Evolutionary conservation across 2,797 vertebrate genomes (phyloP), one percentile per base, ranked within the genome.

Genomic region (Choloepus didactylus): DNA sequence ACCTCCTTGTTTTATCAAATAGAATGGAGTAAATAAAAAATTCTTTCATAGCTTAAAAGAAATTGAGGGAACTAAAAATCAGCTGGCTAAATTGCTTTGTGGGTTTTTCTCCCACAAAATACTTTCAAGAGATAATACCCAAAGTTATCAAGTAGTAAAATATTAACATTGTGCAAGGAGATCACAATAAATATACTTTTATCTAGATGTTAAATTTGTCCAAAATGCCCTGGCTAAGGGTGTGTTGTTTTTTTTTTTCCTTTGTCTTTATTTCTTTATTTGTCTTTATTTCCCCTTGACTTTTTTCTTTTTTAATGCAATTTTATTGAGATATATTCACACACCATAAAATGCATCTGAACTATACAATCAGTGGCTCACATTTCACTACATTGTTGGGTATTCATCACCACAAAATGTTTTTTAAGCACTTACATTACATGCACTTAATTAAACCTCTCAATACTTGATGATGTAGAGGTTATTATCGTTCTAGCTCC

Each of bases 141-240:
- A 87, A 81, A 89, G 49, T 73, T 86, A 89, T 84, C 84, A 85
- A 79, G 8, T 80, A 60, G 6, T 70, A 59, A 85, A 94, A 84
- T 94, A 51, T 25, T 88, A 89, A 7, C 73, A 54, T 92, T 93
- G 87, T 81, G 64, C 80, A 41, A 62, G 49, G 91, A 93, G 44
- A 94, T 56, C 79, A 95, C 5, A 81, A 9, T 81, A 93, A 41
- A 46, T 88, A 88, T 56, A 11, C 23, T 81, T 82, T 95, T 85
- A 97, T 66, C 29, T 73, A 89, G 80, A 82, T 95, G 91, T 84
- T 94, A 18, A 5, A 46, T 89, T 97, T 11, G 44, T 82, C 56
- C 49, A 44, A 92, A 44, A 73, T 15, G 4, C 56, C 14, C 49
- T 67, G 62, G 23, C n/a, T 0, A 35, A 35, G 35, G 35, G 35